Conservation (phyloP, 2,797 vertebrate genomes). For the Bovichtus diacanthus region DNA sequence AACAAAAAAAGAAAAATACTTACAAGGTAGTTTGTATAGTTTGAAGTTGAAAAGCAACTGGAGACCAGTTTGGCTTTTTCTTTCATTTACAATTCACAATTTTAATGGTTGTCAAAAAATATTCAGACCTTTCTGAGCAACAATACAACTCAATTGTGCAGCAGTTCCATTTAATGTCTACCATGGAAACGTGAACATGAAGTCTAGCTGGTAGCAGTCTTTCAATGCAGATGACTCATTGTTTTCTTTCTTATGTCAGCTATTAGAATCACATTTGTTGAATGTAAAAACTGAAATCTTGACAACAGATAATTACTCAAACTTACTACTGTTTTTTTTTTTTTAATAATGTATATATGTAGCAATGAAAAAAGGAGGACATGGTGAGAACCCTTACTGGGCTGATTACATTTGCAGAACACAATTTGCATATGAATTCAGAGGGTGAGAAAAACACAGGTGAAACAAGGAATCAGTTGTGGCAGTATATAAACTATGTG, state of each 20-base stretch:
- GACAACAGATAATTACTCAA: neutral
- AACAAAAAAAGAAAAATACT: neutral
- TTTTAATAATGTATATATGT: neutral
- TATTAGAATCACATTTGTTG: neutral
- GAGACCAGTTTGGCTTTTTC: neutral
- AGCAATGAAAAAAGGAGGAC: neutral
- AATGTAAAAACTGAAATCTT: neutral
- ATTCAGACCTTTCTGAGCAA: neutral
- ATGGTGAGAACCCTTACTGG: neutral
- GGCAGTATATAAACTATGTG: neutral
- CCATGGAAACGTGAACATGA: neutral
- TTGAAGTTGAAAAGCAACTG: neutral
- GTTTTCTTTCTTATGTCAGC: neutral
- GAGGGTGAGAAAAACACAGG: neutral
- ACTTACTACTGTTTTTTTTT: neutral
- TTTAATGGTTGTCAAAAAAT: conserved; percentile 1
- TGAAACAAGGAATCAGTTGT: neutral
- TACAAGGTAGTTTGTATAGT: neutral
- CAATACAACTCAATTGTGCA: conserved; percentile 10
- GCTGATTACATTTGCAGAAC: neutral
- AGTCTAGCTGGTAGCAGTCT: neutral
- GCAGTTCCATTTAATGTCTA: too few species aligned
- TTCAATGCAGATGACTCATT: neutral
- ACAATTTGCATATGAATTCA: conserved; percentile 4
- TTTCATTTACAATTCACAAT: neutral